Base-by-base conservation (phyloP, 2,888 invertebrate species). In the Tachina lurida region DNA sequence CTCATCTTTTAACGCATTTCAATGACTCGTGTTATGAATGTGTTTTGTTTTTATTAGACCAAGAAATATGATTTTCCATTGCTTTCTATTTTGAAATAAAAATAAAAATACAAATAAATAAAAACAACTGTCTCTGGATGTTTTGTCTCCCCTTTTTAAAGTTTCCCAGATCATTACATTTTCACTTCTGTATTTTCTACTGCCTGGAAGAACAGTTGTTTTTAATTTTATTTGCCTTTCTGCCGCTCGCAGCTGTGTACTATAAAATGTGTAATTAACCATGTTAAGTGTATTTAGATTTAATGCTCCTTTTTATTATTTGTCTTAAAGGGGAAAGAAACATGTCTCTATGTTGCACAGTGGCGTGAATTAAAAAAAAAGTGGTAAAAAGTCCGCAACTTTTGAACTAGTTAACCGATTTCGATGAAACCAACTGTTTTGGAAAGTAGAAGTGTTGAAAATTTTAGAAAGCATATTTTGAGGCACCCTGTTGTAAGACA, bases 191-290 rank as follows among this genome's bases (percentile, higher is more conserved):
- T 67, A 56, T 63, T 63, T 79, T 63, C 39, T 73, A 15, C 10
- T 58, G 60, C 19, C 45, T 43, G 49, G 52, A 52, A 47, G 31
- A 56, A 49, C 45, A 70, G 70, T 82, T 63, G 73, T 31, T 31
- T 49, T 78, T n/a, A 41, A 47, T 71, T 70, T 65, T 45, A 12
- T 67, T 22, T 65, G 22, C 8, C 3, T 31, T 31, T 43, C 52
- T 19, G n/a, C 22, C 76, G 52, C 54, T 43, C 68, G 91, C 91
- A 91, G 91, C 92, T 92, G 91, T 89, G 90, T 89, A 88, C 86
- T 90, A 91, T 91, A 91, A 91, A 91, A 91, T 84, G 88, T 88
- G 88, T 91, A 91, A 90, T 91, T 91, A 90, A 90, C 90, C 91
- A 89, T 90, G 91, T 91, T 90, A 90, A 91, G 89, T 90, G 90